Base-by-base conservation (phyloP, 2,888 invertebrate species). In the Ormyrus nitidulus region DNA sequence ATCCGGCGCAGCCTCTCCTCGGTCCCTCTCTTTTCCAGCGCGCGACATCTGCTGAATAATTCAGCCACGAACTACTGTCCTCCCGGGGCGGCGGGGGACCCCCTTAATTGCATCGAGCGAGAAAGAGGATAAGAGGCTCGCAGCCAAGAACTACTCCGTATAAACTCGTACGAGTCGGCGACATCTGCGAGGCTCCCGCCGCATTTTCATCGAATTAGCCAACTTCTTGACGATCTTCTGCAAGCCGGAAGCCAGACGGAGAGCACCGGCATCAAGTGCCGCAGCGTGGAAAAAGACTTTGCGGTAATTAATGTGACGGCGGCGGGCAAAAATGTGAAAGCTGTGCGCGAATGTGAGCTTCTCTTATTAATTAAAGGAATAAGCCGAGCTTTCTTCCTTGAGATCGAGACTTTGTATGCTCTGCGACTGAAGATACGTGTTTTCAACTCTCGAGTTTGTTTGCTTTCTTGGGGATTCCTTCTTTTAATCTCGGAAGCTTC, bases 31-130 rank as follows among this genome's bases (percentile, higher is more conserved):
- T 19, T 11, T 62, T 44, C 46, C 11, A 7, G 87, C 87, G 86
- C 85, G 87, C 87, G 88, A 88, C 87, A 87, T 87, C 86, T 86
- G 88, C 87, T 90, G 90, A 90, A 90, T 90, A 86, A 90, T 90
- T 89, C 89, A 90, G 85, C 80, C 84, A 84, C 83, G 84, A 84
- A 81, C 84, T 83, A 82, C 84, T 84, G 85, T 84, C 86, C 85
- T 85, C 84, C 83, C 86, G 84, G 85, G 83, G 83, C 8, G 34
- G 3, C 3, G 34, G 34, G 3, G 34, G 34, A 0, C 4, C 4
- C 49, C 75, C 84, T 87, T 88, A 86, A 89, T 89, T 89, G 81
- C 81, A 81, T 79, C 73, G 76, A 66, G 58, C 58, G 48, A 56
- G 53, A 83, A 81, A 80, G 79, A 65, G 51, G 19, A 58, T 5